A percentile compares a stretch with the other conserved stretches of the same genome.
Evolutionary conservation across 2,888 invertebrate genomes (phyloP).

Genomic region (Balanococcus diminutus): DNA sequence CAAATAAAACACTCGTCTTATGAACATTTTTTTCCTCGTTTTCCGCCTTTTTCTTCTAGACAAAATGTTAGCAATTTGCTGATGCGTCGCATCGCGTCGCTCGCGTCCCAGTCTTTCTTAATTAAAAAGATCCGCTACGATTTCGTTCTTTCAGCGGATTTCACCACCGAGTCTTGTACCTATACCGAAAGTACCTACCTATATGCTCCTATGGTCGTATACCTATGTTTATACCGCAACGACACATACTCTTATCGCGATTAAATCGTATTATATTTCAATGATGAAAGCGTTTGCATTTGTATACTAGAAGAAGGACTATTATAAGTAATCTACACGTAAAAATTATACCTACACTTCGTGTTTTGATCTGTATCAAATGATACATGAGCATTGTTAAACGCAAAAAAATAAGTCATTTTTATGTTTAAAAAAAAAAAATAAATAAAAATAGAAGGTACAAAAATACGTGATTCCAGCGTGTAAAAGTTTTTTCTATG

Average conservation of each 20-base stretch:
- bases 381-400: not conserved
- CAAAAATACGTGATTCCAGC: not conserved
- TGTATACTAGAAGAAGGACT: not conserved
- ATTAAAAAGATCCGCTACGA: conserved; percentile 5
- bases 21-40: not conserved
- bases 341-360: not conserved
- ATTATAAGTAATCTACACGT: not conserved
- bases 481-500: not conserved
- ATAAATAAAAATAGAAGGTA: no score
- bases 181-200: conserved; percentile 12
- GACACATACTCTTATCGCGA: not conserved
- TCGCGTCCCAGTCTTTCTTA: not conserved
- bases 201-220: no score
- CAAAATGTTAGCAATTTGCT: not conserved
- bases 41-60: not conserved
- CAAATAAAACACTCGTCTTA: conserved; percentile 28
- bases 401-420: not conserved
- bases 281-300: conserved; percentile 1
- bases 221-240: not conserved
- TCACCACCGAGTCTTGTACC: not conserved
- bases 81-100: not conserved
- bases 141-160: not conserved
- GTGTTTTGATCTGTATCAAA: not conserved
- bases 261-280: conserved; percentile 40
- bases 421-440: not conserved